phyloP scores from a whole-genome alignment of 2,888 invertebrate species.

The Drosophila pullipes region DNA sequence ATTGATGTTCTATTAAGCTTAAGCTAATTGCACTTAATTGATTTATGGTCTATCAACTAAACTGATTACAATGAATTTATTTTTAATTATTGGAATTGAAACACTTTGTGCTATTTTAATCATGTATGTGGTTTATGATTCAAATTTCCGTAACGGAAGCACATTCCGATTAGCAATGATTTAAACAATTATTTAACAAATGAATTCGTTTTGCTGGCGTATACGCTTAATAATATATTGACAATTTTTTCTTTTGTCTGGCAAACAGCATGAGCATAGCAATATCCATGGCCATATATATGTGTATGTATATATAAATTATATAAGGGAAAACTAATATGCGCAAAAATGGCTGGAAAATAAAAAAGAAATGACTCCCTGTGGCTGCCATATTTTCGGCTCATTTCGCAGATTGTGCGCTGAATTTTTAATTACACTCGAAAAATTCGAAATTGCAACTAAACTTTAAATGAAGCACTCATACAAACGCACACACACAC shows the following conservation, averaged over 20 bases:
- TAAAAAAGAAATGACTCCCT: slow-evolving; percentile 29
- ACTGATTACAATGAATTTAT: not conserved
- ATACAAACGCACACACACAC: slow-evolving; percentile 19
- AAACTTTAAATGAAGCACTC: slow-evolving; percentile 66
- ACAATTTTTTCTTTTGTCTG: not conserved
- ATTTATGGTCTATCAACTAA: slow-evolving; percentile 4
- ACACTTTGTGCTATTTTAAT: not conserved
- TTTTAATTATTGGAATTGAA: not conserved
- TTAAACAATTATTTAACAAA: not conserved
- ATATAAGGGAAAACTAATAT: slow-evolving; percentile 39
- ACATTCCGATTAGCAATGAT: not conserved
- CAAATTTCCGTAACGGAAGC: not conserved
- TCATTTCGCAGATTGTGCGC: slow-evolving; percentile 63
- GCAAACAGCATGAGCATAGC: slow-evolving; percentile 4
- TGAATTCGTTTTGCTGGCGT: not conserved
- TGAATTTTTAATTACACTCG: slow-evolving; percentile 74
- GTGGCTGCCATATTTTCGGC: slow-evolving; percentile 45
- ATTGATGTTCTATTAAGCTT: not conserved
- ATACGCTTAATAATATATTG: not conserved
- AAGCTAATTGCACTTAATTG: slow-evolving; percentile 18
- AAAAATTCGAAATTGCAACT: slow-evolving; percentile 70
- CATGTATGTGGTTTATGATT: not conserved
- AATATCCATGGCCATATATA: not conserved
- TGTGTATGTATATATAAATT: slow-evolving; percentile 7
- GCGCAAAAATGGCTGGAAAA: slow-evolving; percentile 12